Base-by-base conservation (phyloP, 2,113 vertebrate genomes). In the Ptychochromis oligacanthus region DNA sequence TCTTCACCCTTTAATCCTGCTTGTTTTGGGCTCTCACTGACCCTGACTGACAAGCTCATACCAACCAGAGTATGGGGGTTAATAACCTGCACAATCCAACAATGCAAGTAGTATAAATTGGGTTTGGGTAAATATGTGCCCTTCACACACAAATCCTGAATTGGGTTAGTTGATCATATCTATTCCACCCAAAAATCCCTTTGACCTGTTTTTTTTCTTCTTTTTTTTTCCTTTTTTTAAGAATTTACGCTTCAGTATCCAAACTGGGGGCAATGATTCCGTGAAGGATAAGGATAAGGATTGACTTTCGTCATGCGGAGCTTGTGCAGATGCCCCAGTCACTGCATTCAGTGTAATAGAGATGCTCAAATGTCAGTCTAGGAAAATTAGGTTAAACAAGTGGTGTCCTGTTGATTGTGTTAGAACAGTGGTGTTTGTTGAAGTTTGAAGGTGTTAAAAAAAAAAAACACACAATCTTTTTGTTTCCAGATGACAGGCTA, bases 1-100 rank as follows among this genome's bases (percentile, higher is more conserved):
- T 75, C 75, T 87, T 59, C 46, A 67, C 81, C 88, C 46, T 83
- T 57, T 90, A 93, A 94, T 94, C 89, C 84, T 65, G 79, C 87
- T 90, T 86, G 74, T 89, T 88, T 90, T 40, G 2, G 34, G 43
- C 36, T 82, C 75, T 26, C 18, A 28, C 76, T 60, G 74, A 83
- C 79, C 89, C 78, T 83, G 46, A 18, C 64, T 65, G 70, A 75
- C 78, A 80, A 80, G 88, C 85, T 56, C 31, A 77, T 80, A 75
- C 52, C 70, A 81, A 34, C 28, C 43, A 74, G 67, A 77, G 77
- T 74, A 54, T 77, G 70, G n/a, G 83, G 84, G 85, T 92, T 88
- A 92, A 87, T 74, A 62, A 62, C 74, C 70, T 24, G 43, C 80
- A 80, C 89, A 82, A 18, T 54, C 52, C 80, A 89, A 81, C 88